Evolutionary conservation across 2,888 invertebrate species (phyloP), one percentile per base, ranked within the genome.

Genomic region (Machimus atricapillus): DNA sequence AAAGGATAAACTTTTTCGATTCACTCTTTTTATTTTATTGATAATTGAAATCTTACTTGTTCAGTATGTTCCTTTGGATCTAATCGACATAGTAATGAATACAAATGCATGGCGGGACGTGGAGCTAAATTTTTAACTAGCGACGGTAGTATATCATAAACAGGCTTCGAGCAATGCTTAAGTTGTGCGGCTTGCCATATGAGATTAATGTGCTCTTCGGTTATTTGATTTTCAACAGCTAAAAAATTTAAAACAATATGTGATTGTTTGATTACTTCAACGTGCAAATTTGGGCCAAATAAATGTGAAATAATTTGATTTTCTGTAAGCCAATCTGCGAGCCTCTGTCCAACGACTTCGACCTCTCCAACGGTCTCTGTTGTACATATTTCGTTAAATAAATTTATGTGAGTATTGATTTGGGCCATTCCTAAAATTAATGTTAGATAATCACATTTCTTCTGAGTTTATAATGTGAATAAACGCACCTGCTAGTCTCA

Each of bases 221-320:
- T 97, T 58, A 98, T 96, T 89, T 97, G 95, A 66, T 97, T 97
- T 92, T 98, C 98, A 93, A 98, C 96, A 0, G 98, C 98, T 88
- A 98, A 93, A 92, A 98, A 98, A 92, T 97, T 98, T 81, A 98
- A 93, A 89, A 98, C 96, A 90, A 98, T 96, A 92, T 98, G 98
- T 89, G 98, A 97, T 92, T 98, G 98, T 91, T 98, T 98, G 88
- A 98, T 97, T 16, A 98, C 95, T 90, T 98, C 98, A 66, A 98
- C 98, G 93, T 98, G 98, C 89, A 98, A 94, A 93, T 98, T 98
- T 43, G 98, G 98, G n/a, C 98, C 98, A 93, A 98, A 98, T 87
- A 98, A 95, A 91, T 98, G 98, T 90, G 97, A 96, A 89, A 98
- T 97, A 88, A 98, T 97, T 91, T 96, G 97, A 92, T 97, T 97